Evolutionary conservation across 2,888 invertebrate genomes (phyloP).

Genomic region (Tillus elongatus): DNA sequence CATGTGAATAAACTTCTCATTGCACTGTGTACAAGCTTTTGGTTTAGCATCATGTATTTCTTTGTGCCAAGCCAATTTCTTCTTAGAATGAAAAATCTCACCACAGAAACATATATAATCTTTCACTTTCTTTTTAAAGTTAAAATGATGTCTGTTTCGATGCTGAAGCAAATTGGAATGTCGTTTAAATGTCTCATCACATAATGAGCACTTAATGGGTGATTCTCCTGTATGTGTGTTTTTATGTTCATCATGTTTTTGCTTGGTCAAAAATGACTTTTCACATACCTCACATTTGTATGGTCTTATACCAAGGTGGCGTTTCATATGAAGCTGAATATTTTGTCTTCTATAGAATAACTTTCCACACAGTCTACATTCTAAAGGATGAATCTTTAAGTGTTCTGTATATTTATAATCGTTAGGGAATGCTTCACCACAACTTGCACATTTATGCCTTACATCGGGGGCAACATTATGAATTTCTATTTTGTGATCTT

Average conservation of each 20-base stretch:
- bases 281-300: constrained; percentile 66
- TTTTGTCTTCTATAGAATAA: constrained; percentile 62
- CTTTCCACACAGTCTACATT: constrained; percentile 76
- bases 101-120: constrained; percentile 53
- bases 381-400: constrained; percentile 69
- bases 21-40: constrained; percentile 75
- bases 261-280: constrained; percentile 73
- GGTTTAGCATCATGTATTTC: constrained; percentile 74
- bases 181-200: constrained; percentile 70
- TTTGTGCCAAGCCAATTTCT: constrained; percentile 76
- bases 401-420: constrained; percentile 64
- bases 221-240: constrained; percentile 74
- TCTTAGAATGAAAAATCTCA: constrained; percentile 71
- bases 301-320: constrained; percentile 64
- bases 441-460: constrained; percentile 49
- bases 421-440: constrained; percentile 57
- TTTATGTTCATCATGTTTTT: constrained; percentile 73
- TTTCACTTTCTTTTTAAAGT: constrained; percentile 59
- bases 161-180: constrained; percentile 81
- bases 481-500: constrained; percentile 43
- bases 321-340: constrained; percentile 67
- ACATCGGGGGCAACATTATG: constrained; percentile 41
- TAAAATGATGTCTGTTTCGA: constrained; percentile 67
- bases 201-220: constrained; percentile 71
- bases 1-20: constrained; percentile 77